Evolutionary conservation across 1,140 invertebrate species (phyloP).

Genomic region (Palaemon carinicauda): DNA sequence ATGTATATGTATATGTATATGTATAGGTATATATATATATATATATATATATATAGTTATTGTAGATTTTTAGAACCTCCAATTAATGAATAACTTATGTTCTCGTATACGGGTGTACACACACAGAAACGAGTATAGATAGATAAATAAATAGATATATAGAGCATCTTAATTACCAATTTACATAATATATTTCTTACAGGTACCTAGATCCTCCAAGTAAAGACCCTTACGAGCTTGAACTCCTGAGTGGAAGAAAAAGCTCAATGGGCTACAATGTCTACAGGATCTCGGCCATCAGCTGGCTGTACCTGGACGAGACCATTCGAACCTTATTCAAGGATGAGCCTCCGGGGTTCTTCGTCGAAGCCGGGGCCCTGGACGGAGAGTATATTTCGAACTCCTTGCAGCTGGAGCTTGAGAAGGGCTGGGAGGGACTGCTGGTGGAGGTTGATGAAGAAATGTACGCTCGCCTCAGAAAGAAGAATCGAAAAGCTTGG

Average conservation of each 20-base stretch:
- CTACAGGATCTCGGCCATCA: neutral
- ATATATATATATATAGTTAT: no score
- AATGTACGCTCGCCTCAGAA: constrained; percentile 60
- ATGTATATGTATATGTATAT: no score
- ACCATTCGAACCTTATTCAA: constrained; percentile 34
- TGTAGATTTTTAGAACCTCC: no score
- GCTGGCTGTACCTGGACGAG: constrained; percentile 31
- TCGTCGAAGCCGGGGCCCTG: constrained; percentile 64
- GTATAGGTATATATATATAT: no score
- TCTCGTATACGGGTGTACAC: no score
- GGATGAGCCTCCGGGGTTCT: constrained; percentile 61
- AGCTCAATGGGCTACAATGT: constrained; percentile 12
- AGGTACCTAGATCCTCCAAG: constrained; percentile 33
- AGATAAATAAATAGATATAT: no score
- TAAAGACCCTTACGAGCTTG: constrained; percentile 31
- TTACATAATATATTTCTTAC: no score
- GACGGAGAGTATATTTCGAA: constrained; percentile 65
- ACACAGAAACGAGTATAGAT: no score
- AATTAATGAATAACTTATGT: no score
- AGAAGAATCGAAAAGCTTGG: constrained; percentile 55
- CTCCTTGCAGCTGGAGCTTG: constrained; percentile 62
- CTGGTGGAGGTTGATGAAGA: constrained; percentile 63
- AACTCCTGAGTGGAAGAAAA: neutral
- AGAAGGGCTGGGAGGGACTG: constrained; percentile 63
- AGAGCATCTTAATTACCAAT: no score